Conservation (phyloP, 1,140 invertebrate genomes). For the Galleria mellonella region DNA sequence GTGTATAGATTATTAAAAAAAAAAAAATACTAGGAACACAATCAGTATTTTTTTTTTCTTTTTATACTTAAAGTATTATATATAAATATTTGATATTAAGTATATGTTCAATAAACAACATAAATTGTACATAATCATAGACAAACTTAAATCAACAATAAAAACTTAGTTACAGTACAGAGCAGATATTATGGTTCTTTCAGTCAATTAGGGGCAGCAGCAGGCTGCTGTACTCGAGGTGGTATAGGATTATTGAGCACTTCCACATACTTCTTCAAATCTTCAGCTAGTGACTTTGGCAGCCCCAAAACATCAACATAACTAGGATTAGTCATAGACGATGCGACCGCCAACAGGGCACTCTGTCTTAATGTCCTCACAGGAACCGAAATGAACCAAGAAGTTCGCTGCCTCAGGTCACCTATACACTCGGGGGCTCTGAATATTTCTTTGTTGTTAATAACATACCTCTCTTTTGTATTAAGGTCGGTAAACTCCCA, state of each 20-base stretch:
- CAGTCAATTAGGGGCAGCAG: no score
- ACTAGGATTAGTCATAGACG: constrained; percentile 16
- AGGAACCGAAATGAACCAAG: constrained; percentile 56
- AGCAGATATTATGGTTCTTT: no score
- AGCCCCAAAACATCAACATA: constrained; percentile 25
- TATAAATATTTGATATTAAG: no score
- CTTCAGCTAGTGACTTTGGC: constrained; percentile 28
- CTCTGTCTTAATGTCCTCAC: constrained; percentile 35
- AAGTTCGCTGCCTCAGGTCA: constrained; percentile 41
- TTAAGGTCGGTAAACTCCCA: constrained; percentile 82
- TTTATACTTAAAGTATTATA: no score
- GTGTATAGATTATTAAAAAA: no score
- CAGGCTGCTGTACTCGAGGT: no score
- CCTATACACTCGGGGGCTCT: constrained; percentile 29
- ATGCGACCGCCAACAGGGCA: constrained; percentile 31
- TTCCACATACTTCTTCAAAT: constrained; percentile 25
- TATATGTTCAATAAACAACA: no score
- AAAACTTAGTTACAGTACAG: no score
- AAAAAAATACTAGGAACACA: no score
- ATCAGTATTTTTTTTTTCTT: no score
- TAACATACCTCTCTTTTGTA: constrained; percentile 75
- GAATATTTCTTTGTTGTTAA: constrained; percentile 59
- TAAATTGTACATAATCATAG: no score
- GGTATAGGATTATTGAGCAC: constrained; percentile 7
- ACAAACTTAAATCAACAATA: no score